These are phyloP conservation scores for Alligator sinensis DNA, from an alignment of 2,113 vertebrate genomes.

Conservation along the genomic window DNA sequence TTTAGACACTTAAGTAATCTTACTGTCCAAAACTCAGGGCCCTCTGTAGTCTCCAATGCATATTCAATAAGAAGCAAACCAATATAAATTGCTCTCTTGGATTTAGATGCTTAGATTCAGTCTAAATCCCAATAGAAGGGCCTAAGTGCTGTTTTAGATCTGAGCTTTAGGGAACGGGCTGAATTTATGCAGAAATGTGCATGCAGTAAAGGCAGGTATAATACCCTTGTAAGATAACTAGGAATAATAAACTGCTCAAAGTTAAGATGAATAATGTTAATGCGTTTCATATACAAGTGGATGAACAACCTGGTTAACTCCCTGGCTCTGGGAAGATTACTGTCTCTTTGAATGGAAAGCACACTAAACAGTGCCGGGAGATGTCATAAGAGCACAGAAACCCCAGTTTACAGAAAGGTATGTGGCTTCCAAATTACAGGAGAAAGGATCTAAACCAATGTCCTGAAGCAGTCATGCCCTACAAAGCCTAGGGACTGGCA, in stretches of 20 bases:
- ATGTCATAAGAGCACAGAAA: neutral
- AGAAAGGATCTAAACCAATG: neutral
- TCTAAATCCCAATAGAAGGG: too few species aligned
- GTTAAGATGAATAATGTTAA: slow-evolving; percentile 17
- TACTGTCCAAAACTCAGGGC: too few species aligned
- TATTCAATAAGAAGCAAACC: too few species aligned
- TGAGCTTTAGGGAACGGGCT: neutral
- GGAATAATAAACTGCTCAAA: slow-evolving; percentile 20
- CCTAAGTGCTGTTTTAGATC: too few species aligned
- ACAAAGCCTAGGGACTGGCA: neutral
- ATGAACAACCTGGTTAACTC: neutral
- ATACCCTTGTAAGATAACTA: neutral
- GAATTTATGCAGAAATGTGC: neutral
- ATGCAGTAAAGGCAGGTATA: neutral
- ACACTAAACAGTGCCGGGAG: neutral
- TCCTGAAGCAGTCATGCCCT: neutral
- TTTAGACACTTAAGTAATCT: too few species aligned
- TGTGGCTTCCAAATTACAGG: neutral
- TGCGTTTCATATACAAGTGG: neutral
- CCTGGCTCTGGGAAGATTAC: neutral
- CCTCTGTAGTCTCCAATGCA: too few species aligned
- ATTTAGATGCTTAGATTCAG: too few species aligned
- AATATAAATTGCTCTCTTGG: too few species aligned
- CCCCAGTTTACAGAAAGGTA: neutral
- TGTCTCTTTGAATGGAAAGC: neutral